Evolutionary conservation across 2,888 invertebrate species (phyloP).

Genomic region (Idaea straminata): DNA sequence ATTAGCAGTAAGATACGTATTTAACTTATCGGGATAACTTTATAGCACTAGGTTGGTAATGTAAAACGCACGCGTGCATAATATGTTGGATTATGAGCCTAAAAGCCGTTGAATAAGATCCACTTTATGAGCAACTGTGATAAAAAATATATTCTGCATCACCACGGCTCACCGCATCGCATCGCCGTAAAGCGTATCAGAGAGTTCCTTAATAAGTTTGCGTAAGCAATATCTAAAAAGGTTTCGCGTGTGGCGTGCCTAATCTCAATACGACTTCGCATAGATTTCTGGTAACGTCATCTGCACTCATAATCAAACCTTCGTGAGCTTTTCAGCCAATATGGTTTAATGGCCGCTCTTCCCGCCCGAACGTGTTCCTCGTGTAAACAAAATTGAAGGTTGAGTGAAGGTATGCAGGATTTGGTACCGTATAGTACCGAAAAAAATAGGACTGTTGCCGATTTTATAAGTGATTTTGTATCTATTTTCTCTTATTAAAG

Average conservation of each 20-base stretch:
- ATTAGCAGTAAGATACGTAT: no score
- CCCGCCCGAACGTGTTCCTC: constrained; percentile 27
- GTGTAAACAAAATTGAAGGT: neutral
- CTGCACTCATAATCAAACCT: constrained; percentile 42
- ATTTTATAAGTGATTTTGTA: no score
- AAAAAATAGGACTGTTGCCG: no score
- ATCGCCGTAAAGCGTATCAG: neutral
- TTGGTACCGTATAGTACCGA: no score
- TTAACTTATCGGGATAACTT: no score
- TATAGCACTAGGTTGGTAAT: no score
- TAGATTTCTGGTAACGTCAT: constrained; percentile 38
- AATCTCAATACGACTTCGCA: constrained; percentile 34
- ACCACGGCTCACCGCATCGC: neutral
- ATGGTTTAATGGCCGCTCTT: constrained; percentile 35
- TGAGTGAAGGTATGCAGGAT: neutral
- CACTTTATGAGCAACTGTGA: no score
- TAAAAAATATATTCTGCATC: neutral
- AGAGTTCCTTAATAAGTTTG: constrained; percentile 8
- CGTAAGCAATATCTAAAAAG: constrained; percentile 21
- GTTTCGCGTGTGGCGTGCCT: constrained; percentile 42
- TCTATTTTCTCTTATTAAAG: no score
- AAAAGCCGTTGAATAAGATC: no score
- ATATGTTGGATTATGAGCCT: no score
- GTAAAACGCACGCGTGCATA: no score
- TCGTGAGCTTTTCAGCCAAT: constrained; percentile 26